These are phyloP conservation scores for Piprites chloris DNA, from an alignment of 2,113 vertebrate genomes.

Conservation along the genomic window DNA sequence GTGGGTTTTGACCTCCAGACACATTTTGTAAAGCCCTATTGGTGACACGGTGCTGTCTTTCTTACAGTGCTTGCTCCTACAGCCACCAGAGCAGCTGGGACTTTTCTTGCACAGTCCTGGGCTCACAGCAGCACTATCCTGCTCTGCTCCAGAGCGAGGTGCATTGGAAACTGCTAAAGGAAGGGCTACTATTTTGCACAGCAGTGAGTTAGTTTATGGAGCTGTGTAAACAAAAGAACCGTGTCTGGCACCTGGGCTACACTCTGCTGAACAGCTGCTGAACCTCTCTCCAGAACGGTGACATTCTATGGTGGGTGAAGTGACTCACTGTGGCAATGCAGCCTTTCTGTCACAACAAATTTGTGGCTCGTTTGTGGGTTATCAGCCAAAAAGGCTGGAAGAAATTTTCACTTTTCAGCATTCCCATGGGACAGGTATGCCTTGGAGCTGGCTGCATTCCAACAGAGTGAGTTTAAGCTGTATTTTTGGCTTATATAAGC, in stretches of 20 bases:
- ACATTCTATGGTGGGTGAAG: neutral
- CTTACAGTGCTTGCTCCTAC: neutral
- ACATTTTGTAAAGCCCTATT: neutral
- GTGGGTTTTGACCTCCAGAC: accelerated
- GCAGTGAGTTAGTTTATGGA: neutral
- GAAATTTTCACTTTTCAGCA: neutral
- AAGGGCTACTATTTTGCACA: neutral
- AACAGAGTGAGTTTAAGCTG: neutral
- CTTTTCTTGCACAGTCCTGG: neutral
- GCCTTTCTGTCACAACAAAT: neutral
- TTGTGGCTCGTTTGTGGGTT: neutral
- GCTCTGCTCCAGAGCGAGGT: accelerated
- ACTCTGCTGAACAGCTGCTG: neutral
- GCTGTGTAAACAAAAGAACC: neutral
- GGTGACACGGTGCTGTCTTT: neutral
- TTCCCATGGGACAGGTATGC: neutral
- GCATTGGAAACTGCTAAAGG: neutral
- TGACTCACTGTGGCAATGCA: neutral
- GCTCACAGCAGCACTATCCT: accelerated
- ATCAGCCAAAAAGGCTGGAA: neutral
- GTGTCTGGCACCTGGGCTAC: neutral
- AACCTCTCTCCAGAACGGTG: neutral
- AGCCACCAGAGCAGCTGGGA: neutral
- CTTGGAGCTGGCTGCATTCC: neutral
- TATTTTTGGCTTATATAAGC: neutral